Evolutionary conservation across 2,797 vertebrate genomes (phyloP).

Genomic region (Acropternis orthonyx): DNA sequence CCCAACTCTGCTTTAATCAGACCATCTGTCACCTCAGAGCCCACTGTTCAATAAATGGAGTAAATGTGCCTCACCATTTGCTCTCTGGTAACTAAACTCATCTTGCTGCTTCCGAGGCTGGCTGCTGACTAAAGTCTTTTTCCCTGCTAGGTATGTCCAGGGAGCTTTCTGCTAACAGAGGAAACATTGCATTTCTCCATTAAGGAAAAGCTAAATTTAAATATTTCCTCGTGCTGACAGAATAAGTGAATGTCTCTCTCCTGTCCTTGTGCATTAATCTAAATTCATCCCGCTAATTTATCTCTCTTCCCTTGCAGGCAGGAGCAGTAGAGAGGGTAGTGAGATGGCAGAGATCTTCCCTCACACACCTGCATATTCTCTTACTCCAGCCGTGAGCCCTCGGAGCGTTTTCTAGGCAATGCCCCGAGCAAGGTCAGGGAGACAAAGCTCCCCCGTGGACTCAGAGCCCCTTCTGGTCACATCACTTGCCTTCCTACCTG

Average conservation of each 20-base stretch:
- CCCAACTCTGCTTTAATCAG: neutral
- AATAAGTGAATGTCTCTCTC: neutral
- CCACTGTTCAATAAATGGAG: neutral
- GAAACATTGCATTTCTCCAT: slow-evolving; percentile 23
- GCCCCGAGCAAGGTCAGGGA: neutral
- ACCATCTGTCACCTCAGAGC: slow-evolving; percentile 24
- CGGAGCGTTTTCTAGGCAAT: neutral
- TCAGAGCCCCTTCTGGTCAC: neutral
- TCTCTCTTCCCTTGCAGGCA: neutral
- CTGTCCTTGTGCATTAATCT: slow-evolving; percentile 32
- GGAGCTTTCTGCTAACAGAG: slow-evolving; percentile 23
- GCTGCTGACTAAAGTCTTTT: slow-evolving; percentile 35
- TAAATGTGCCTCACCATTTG: slow-evolving; percentile 1
- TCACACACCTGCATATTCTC: neutral
- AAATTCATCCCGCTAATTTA: slow-evolving; percentile 4
- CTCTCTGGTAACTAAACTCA: slow-evolving; percentile 21
- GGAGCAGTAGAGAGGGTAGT: neutral
- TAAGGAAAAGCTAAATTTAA: slow-evolving; percentile 44
- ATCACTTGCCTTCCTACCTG: neutral
- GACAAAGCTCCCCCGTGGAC: neutral
- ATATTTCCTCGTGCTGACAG: slow-evolving; percentile 39
- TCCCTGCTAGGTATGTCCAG: neutral
- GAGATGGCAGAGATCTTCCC: neutral
- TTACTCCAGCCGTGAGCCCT: neutral
- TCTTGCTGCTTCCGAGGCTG: neutral